Percentiles rank a stretch among this genome's conserved stretches.
These are phyloP conservation scores for Drosophila punjabiensis DNA, from an alignment of 1,140 invertebrate species.

Conservation along the genomic window DNA sequence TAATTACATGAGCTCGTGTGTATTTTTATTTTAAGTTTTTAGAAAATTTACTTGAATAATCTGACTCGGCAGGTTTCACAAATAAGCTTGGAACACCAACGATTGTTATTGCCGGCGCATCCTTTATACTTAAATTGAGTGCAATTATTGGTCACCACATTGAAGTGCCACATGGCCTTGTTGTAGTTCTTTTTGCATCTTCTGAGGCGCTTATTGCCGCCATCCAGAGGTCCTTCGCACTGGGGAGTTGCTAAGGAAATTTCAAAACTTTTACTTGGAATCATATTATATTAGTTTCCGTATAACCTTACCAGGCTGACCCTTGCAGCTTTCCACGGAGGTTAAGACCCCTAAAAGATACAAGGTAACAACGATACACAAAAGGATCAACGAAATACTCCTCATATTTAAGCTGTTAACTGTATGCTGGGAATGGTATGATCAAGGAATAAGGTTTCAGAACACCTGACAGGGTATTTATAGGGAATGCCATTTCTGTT, in stretches of 20 bases:
- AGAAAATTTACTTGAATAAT: background rate
- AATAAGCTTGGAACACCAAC: slow-evolving; percentile 17
- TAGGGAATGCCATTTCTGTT: background rate
- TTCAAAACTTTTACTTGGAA: background rate
- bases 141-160: slow-evolving; percentile 1
- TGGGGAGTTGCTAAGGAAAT: background rate
- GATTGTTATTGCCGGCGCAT: slow-evolving; percentile 38
- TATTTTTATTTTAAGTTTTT: background rate
- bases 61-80: slow-evolving; percentile 6
- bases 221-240: slow-evolving; percentile 5
- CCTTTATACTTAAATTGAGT: slow-evolving; percentile 11
- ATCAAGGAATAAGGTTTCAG: background rate
- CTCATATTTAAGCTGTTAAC: background rate
- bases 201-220: background rate
- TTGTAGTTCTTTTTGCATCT: background rate
- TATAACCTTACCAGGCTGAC: background rate
- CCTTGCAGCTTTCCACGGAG: background rate
- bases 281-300: background rate
- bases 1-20: slow-evolving; percentile 6
- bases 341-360: background rate
- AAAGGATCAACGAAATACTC: background rate
- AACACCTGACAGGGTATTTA: background rate
- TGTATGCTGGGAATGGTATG: background rate
- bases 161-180: slow-evolving; percentile 15
- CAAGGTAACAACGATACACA: background rate